These are phyloP conservation scores for Ectemnius continuus DNA, from an alignment of 2,888 invertebrate genomes.

Conservation along the genomic window DNA sequence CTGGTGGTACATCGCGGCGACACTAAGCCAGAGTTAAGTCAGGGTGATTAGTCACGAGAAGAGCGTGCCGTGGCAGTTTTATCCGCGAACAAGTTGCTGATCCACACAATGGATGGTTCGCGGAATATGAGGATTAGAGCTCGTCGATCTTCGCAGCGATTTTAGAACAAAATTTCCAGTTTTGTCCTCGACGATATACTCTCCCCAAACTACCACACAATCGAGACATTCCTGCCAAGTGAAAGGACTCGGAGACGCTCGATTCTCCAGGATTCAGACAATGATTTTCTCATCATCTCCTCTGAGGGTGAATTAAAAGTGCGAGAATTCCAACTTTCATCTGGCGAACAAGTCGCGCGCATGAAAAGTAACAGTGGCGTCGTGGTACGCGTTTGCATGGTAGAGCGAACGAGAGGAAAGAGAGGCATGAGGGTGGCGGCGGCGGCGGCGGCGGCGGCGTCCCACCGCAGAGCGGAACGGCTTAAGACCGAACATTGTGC, in stretches of 20 bases:
- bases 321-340: no score
- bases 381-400: no score
- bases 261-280: no score
- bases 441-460: constrained; percentile 1
- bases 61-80: constrained; percentile 43
- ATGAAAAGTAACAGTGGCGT: no score
- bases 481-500: constrained; percentile 42
- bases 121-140: constrained; percentile 51
- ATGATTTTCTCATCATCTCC: no score
- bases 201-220: not conserved
- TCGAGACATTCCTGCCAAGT: no score
- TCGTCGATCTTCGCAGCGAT: constrained; percentile 34
- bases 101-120: constrained; percentile 46
- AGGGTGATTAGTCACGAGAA: constrained; percentile 53
- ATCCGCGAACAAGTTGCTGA: constrained; percentile 51
- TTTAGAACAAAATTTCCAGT: constrained; percentile 18
- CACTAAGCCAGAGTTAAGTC: constrained; percentile 49
- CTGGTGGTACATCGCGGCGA: constrained; percentile 22
- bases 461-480: constrained; percentile 27
- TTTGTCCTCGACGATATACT: constrained; percentile 5
- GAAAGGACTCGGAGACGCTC: no score
- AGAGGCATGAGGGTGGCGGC: no score
- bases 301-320: no score
- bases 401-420: no score
- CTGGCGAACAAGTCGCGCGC: no score